A percentile compares a stretch with the other conserved stretches of the same genome.
Conservation (phyloP, 2,888 invertebrate species). For the Drosophila kambysellisi region DNA sequence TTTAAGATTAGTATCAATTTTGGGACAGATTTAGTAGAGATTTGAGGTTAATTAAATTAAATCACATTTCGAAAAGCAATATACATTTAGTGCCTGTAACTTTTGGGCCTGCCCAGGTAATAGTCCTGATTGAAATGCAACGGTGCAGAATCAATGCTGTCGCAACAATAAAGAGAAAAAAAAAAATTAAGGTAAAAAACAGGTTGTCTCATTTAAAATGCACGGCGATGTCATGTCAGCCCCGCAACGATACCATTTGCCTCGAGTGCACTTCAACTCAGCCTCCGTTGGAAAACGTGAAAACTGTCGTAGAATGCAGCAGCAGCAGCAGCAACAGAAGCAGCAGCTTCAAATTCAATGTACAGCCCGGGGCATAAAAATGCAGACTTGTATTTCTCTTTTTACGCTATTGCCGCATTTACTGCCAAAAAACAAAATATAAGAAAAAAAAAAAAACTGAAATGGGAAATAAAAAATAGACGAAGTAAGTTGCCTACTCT, state of each 20-base stretch:
- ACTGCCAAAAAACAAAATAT: slow-evolving; percentile 5
- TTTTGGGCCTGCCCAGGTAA: not conserved
- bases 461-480: slow-evolving; percentile 10
- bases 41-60: not conserved
- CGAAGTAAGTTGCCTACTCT: slow-evolving; percentile 23
- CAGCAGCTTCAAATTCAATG: slow-evolving; percentile 57
- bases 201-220: slow-evolving; percentile 31
- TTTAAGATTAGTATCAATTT: no score
- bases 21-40: not conserved
- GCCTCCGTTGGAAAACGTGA: slow-evolving; percentile 23
- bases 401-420: slow-evolving; percentile 56
- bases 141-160: slow-evolving; percentile 1
- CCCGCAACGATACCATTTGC: slow-evolving; percentile 31
- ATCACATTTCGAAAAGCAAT: not conserved
- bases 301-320: slow-evolving; percentile 40
- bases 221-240: slow-evolving; percentile 38
- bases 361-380: slow-evolving; percentile 66
- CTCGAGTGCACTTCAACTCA: slow-evolving; percentile 22
- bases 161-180: slow-evolving; percentile 12
- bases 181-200: slow-evolving; percentile 5
- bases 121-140: slow-evolving; percentile 14
- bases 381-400: slow-evolving; percentile 70
- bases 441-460: not conserved
- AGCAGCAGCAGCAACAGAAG: not conserved
- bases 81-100: not conserved